Evolutionary conservation across 2,888 invertebrate species (phyloP).

Genomic region (Nomada hirtipes): DNA sequence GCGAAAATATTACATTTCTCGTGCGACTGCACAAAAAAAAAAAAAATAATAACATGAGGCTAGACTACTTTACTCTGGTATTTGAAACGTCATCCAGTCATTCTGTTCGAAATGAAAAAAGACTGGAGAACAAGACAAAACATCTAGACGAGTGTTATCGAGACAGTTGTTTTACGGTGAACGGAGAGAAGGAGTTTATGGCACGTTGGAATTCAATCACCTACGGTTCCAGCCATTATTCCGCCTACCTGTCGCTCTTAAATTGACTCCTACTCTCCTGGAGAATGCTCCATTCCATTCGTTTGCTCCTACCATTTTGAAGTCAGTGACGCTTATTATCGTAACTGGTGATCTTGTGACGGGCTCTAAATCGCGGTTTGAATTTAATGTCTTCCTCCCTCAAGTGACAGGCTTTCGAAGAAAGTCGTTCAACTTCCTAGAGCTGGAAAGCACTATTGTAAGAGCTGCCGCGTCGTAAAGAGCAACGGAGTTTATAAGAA

Average conservation of each 20-base stretch:
- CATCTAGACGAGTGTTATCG: neutral
- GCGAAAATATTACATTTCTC: no score
- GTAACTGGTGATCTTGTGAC: no score
- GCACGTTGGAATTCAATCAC: constrained; percentile 28
- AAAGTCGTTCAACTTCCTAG: neutral
- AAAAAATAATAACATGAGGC: no score
- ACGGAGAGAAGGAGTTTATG: constrained; percentile 2
- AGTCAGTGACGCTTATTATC: neutral
- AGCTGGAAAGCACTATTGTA: neutral
- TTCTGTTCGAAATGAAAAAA: neutral
- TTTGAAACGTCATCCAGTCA: neutral
- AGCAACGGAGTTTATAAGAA: constrained; percentile 5
- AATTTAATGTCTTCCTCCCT: neutral
- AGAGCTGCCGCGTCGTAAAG: neutral
- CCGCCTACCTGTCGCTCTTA: constrained; percentile 28
- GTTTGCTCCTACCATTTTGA: neutral
- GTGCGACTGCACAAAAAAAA: no score
- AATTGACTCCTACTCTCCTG: constrained; percentile 14
- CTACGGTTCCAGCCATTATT: constrained; percentile 18
- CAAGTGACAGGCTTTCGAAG: neutral
- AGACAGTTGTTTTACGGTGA: neutral
- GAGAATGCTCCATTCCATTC: neutral
- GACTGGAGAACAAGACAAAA: neutral
- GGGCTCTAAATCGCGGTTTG: neutral
- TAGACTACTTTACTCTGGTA: no score